Base-by-base conservation (phyloP, 2,888 invertebrate species). In the Chloroclystis v-ata region DNA sequence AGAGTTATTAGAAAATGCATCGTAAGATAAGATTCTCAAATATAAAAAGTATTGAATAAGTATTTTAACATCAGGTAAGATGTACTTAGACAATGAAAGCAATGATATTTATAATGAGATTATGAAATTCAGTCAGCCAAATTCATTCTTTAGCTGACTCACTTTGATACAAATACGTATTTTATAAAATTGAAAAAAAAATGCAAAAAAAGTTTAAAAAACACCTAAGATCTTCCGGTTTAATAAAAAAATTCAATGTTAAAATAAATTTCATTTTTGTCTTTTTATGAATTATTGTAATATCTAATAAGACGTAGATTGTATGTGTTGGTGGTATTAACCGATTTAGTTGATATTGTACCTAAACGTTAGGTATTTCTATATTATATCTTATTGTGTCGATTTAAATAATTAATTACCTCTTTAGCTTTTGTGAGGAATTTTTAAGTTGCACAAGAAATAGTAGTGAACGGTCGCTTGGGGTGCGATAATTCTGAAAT, bases 81-180 rank as follows among this genome's bases (percentile, higher is more conserved):
- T 75, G 76, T 78, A 79, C 75, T 80, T 56, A 81, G 76, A 70
- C 71, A 75, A 79, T 76, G 78, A 79, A 85, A 87, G 83, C 85
- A 84, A 87, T 86, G 81, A 78, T 85, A 84, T 84, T 84, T 84
- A 86, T 85, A 82, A 78, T 75, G 65, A 73, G 69, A 74, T 70
- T 66, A 67, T 67, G 60, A 65, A 67, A 72, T 70, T 72, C 72
- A 67, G 83, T 83, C 82, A 78, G 82, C 82, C 76, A 73, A 72
- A 78, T 74, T 79, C 74, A 78, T 77, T 80, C 73, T 69, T 78
- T 79, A 75, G 84, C 82, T 82, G 85, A 79, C 83, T 72, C 79
- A 77, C 75, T 87, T 87, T 86, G 86, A 86, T 86, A 86, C 83
- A 81, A 78, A 79, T 77, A 79, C 80, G 81, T 85, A 84, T 87